Evolutionary conservation across 2,113 vertebrate genomes (phyloP).

Genomic region (Xenopus tropicalis): UCB_Xtro_10.0 CM004444.2:139969001-139969500

Average conservation of each 20-base stretch:
- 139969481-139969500: conserved; percentile 66
- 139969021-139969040: too few species aligned
- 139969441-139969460: conserved; percentile 43
- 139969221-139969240: not conserved
- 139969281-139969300: conserved; percentile 9
- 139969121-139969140: too few species aligned
- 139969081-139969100: too few species aligned
- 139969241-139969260: not conserved
- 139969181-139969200: too few species aligned
- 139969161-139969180: not conserved
- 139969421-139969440: conserved; percentile 42
- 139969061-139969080: too few species aligned
- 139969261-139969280: conserved; percentile 8
- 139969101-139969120: too few species aligned
- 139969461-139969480: conserved; percentile 55
- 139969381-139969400: conserved; percentile 44
- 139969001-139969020: too few species aligned
- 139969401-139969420: conserved; percentile 56
- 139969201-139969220: too few species aligned
- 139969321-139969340: conserved; percentile 40
- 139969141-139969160: too few species aligned
- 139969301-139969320: conserved; percentile 23
- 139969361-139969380: conserved; percentile 23
- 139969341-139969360: conserved; percentile 11
- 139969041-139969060: too few species aligned